phyloP scores from a whole-genome alignment of 2,888 invertebrate genomes.

The Philopedon plagiatum region DNA sequence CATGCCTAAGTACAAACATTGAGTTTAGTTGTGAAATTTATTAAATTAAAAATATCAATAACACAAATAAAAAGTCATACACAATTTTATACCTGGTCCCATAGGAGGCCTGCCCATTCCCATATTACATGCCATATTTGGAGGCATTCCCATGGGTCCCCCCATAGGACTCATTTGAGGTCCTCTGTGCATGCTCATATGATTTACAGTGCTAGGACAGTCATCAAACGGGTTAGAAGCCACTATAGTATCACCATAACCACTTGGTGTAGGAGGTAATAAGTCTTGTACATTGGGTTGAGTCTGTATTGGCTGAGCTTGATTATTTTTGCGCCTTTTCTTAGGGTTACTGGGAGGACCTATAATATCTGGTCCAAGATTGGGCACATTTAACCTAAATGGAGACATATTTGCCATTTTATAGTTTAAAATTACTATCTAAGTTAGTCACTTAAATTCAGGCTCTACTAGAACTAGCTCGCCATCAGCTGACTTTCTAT shows the following conservation, averaged over 20 bases:
- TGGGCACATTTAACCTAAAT: conserved; percentile 67
- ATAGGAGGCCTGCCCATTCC: conserved; percentile 73
- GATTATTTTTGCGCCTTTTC: conserved; percentile 85
- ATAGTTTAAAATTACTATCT: conserved; percentile 20
- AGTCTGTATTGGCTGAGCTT: conserved; percentile 78
- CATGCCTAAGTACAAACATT: conserved; percentile 51
- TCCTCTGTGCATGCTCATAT: conserved; percentile 63
- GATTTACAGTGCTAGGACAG: conserved; percentile 74
- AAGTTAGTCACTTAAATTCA: conserved; percentile 47
- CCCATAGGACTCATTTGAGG: conserved; percentile 61
- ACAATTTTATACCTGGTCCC: conserved; percentile 45
- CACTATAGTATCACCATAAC: conserved; percentile 94
- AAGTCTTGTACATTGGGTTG: conserved; percentile 84
- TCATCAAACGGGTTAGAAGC: conserved; percentile 97
- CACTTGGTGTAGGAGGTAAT: conserved; percentile 88
- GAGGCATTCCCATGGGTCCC: conserved; percentile 72
- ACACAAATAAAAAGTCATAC: not conserved
- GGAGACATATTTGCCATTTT: conserved; percentile 68
- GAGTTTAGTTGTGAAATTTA: not conserved
- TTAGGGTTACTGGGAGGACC: conserved; percentile 88
- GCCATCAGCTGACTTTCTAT: conserved; percentile 67
- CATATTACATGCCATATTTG: conserved; percentile 69
- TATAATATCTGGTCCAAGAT: conserved; percentile 71
- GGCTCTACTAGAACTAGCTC: conserved; percentile 58
- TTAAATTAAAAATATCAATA: not conserved